Percentiles rank a stretch among this genome's conserved stretches.
Conservation (phyloP, 1,140 invertebrate species). For the Leptinotarsa lineolata region DNA sequence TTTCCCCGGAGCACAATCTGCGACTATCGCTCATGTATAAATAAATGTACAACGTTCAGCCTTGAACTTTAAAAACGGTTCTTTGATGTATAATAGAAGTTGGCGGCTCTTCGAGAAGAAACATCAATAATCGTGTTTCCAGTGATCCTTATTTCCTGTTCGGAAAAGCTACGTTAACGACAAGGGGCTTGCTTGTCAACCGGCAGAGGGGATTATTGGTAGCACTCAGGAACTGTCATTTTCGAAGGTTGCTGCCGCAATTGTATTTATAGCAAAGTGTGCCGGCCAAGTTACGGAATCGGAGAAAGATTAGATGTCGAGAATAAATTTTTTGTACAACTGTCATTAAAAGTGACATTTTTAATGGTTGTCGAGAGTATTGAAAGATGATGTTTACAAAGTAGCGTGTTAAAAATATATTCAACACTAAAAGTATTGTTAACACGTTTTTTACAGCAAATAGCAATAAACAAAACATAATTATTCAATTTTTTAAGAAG, state of each 20-base stretch:
- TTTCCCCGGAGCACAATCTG: not conserved
- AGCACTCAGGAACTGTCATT: not conserved
- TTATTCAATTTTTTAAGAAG: no score
- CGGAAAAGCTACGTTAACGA: not conserved
- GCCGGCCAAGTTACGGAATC: no score
- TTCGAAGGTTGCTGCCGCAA: not conserved
- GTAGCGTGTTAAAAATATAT: no score
- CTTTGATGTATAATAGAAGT: constrained; percentile 6
- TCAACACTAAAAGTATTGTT: no score
- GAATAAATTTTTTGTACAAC: no score
- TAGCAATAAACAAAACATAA: no score
- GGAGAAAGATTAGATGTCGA: no score
- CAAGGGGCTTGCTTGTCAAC: not conserved
- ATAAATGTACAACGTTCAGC: not conserved
- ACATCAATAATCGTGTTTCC: constrained; percentile 3
- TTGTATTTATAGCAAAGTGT: no score
- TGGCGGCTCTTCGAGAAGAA: not conserved
- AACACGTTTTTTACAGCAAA: no score
- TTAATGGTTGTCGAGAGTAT: no score
- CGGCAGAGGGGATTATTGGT: not conserved
- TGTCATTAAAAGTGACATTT: no score
- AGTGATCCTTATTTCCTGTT: constrained; percentile 1
- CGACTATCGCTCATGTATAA: not conserved
- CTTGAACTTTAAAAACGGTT: constrained; percentile 8
- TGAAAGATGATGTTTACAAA: no score